These are phyloP conservation scores for Echinops telfairi DNA, from an alignment of 2,113 vertebrate genomes.

Conservation along the genomic window DNA sequence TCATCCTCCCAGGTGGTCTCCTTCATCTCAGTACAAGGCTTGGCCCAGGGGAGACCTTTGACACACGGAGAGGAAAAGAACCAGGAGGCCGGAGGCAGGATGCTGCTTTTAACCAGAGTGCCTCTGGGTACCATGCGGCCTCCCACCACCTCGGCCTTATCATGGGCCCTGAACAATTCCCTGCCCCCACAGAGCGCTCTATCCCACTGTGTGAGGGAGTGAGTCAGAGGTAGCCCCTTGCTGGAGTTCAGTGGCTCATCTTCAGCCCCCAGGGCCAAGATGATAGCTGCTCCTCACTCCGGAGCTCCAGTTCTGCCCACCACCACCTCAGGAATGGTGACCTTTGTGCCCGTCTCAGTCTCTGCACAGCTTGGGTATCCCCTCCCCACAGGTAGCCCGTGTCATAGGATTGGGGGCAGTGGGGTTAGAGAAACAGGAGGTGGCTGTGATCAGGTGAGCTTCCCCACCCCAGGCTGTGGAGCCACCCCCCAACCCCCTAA, in stretches of 20 bases:
- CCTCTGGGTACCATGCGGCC: background rate
- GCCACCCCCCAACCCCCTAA: background rate
- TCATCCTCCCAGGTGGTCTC: background rate
- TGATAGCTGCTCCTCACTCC: background rate
- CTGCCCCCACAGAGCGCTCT: background rate
- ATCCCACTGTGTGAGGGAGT: background rate
- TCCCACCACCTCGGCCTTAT: background rate
- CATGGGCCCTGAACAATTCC: accelerated
- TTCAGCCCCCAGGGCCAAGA: background rate
- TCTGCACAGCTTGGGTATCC: background rate
- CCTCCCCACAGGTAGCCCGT: background rate
- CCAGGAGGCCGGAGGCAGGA: background rate
- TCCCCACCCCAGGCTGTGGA: background rate
- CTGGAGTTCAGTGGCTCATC: background rate
- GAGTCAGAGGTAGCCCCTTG: background rate
- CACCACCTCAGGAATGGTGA: background rate
- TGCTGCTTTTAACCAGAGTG: background rate
- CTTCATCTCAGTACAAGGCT: background rate
- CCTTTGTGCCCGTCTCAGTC: background rate
- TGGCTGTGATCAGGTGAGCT: background rate
- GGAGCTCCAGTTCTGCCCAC: background rate
- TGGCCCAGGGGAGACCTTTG: background rate
- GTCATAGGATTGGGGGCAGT: background rate
- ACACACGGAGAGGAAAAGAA: background rate
- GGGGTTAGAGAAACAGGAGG: background rate